Evolutionary conservation across 2,797 vertebrate species (phyloP), one percentile per base, ranked within the genome.

Genomic region (Nyctalus aviator): DNA sequence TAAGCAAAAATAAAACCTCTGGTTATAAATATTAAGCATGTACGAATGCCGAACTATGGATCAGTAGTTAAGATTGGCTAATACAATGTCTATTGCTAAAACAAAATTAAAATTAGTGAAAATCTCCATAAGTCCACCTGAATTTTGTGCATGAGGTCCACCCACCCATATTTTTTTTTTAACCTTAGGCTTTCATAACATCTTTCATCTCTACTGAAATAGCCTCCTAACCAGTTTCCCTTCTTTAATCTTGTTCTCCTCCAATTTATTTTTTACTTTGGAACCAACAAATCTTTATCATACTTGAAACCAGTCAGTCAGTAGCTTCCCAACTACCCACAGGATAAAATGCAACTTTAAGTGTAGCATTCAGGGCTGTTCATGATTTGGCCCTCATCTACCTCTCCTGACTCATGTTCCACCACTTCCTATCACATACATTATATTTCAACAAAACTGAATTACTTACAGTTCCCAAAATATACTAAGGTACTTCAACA

Each of bases 201-300:
- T 87, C 66, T 94, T 84, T 92, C 10, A 41, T 71, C 57, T 57
- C 37, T 84, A 90, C 27, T 79, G 23, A 64, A 92, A 84, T 8
- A 68, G 27, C 53, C 46, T 72, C 62, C 71, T 81, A 87, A 79
- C 46, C 48, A 76, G 77, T 75, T 88, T 77, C 30, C 57, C 62
- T 89, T 76, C 82, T 78, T 88, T 53, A 88, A 37, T 53, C 44
- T 88, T 75, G 57, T 20, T 78, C 57, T 93, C 66, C 37, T 94
- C 57, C 83, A 37, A 71, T 71, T 37, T 75, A 41, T 75, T 95
- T 95, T 92, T 94, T 35, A 95, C 62, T 78, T 85, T 90, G 37
- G 44, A 79, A 84, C 41, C 72, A 92, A 83, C 30, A 79, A 48
- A 92, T 69, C 25, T 85, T 75, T 79, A 84, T n/a, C 23, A n/a